Evolutionary conservation across 2,113 vertebrate species (phyloP), one percentile per base, ranked within the genome.

Genomic region (Charina bottae): DNA sequence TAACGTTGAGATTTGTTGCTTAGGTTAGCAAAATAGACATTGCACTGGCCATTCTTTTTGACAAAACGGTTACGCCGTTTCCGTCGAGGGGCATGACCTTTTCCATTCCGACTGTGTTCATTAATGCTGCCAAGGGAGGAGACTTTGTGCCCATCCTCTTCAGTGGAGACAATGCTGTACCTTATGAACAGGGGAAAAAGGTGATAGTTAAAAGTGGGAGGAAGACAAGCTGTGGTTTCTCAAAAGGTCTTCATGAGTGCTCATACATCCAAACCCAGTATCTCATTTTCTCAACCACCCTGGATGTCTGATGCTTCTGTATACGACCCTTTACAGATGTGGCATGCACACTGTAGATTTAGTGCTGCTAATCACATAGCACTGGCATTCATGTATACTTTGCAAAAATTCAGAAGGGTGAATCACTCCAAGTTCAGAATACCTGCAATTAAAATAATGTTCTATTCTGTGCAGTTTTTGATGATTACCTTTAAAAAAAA

Each of bases 31-130:
- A 99, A 99, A 83, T 99, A 97, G 11, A 99, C 98, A 0, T 99
- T 99, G 95, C 99, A 99, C 64, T 99, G 99, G 89, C 99, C 99
- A 4, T 99, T 99, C 97, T 99, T 99, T 97, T 99, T 99, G 26
- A 99, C 99, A 2, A 99, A 99, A n/a, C 99, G 98, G 96, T 98
- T 99, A 93, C 98, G 98, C 54, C 98, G 97, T 92, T 98, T 99
- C 96, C 97, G 96, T 92, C 97, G 97, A 49, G 98, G 98, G 92
- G 96, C 97, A 0, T 98, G 97, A 88, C 97, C 96, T 96, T 98
- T 97, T 93, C 98, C 98, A 0, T 98, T 98, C 53, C 96, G 96
- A 95, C 96, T 98, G 95, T 98, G 97, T 87, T 97, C 97, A 0
- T 97, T 97, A 94, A 99, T 97, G 92, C 96, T 97, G 88, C 97